Evolutionary conservation across 2,888 invertebrate species (phyloP), one percentile per base, ranked within the genome.

Genomic region (Chironomus riparius): DNA sequence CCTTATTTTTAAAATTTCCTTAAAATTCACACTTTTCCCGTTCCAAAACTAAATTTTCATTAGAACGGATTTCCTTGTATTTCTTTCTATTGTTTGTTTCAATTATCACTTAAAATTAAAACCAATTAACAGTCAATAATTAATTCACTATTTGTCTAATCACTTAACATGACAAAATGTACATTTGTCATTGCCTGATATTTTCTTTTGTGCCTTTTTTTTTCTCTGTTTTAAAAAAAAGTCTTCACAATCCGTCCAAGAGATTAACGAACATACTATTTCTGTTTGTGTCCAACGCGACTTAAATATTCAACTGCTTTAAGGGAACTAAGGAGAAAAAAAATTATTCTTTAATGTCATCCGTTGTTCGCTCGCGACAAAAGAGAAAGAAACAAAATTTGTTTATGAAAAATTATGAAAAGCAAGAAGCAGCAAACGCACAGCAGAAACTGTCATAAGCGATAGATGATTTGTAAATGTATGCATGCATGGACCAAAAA

Each of bases 381-480:
- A 38, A 38, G 65, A 21, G 65, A 62, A 12, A 65, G 24, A 38
- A 38, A 38, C 38, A 38, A 38, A 38, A n/a, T n/a, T 38, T 38
- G 38, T 38, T 38, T 38, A 38, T 38, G 38, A 18, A 56, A 50
- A 56, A 50, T 15, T 70, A 47, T 47, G 70, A 70, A 48, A 28
- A 47, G 48, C 47, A 48, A 38, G 70, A 70, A 22, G 15, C 18
- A 24, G 22, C 70, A 47, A 68, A 38, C 13, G 68, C 13, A 47
- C 38, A 28, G 28, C 28, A 18, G 71, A 71, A 71, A 22, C 71
- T 71, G 47, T 50, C 15, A 24, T 50, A 48, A 24, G 47, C 22
- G 56, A 48, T 50, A 62, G 70, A 50, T 50, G 70, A 70, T n/a
- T n/a, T 47, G 70, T 70, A 71, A 71, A 71, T 71, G 71, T 71